These are phyloP conservation scores for Pristionchus exspectatus DNA, from an alignment of 2,888 invertebrate species.

Conservation along the genomic window DNA sequence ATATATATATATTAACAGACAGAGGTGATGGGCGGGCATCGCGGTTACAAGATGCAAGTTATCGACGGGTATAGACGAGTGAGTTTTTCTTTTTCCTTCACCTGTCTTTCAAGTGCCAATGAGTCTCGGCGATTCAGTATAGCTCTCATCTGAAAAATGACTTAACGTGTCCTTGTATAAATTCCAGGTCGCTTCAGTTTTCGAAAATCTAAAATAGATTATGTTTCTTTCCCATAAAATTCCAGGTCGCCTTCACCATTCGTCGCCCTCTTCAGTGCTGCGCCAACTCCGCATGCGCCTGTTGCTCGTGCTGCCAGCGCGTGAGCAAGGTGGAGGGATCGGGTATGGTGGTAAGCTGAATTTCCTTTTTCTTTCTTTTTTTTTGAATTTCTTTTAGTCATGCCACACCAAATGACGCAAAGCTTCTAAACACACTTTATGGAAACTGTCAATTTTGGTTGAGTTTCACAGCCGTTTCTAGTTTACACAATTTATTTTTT, in stretches of 20 bases:
- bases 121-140: no score
- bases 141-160: no score
- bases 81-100: background rate
- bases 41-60: conserved; percentile 18
- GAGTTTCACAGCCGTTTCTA: no score
- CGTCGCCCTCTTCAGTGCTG: conserved; percentile 40
- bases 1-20: background rate
- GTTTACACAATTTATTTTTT: no score
- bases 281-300: background rate
- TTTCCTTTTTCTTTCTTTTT: background rate
- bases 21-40: background rate
- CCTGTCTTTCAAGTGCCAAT: background rate
- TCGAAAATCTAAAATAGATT: background rate
- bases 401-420: background rate
- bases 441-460: no score
- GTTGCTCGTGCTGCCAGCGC: conserved; percentile 11
- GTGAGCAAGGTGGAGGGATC: conserved; percentile 29
- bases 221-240: background rate
- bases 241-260: conserved; percentile 12
- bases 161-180: background rate
- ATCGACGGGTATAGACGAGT: background rate
- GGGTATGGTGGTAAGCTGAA: background rate
- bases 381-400: no score
- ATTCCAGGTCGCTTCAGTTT: background rate
- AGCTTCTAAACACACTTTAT: no score